Percentiles rank a stretch among this genome's conserved stretches.
Conservation (phyloP, 2,113 vertebrate species). For the Petaurus breviceps region DNA sequence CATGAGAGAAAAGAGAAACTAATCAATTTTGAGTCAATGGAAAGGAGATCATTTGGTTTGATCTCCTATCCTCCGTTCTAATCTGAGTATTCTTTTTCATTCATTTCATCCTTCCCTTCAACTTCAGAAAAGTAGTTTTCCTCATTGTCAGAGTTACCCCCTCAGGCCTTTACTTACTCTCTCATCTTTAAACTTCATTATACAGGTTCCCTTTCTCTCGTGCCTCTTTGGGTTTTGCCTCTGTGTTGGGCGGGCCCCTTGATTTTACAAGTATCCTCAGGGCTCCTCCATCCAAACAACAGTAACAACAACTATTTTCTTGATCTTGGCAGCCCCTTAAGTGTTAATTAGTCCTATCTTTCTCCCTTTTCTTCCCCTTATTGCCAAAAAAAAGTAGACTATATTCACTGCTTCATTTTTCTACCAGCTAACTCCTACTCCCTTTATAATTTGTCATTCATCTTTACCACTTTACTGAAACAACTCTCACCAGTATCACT, state of each 20-base stretch:
- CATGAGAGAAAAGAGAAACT: neutral
- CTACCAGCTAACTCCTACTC: neutral
- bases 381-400: neutral
- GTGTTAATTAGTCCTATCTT: neutral
- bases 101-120: neutral
- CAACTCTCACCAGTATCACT: neutral
- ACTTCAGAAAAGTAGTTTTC: neutral
- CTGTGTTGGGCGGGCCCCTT: neutral
- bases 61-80: neutral
- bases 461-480: neutral
- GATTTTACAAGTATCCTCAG: neutral
- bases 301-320: neutral
- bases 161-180: neutral
- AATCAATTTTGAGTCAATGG: neutral
- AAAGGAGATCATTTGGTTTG: neutral
- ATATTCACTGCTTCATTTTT: neutral
- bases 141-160: neutral
- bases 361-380: neutral
- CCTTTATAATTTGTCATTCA: neutral
- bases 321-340: neutral
- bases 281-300: neutral
- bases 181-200: neutral
- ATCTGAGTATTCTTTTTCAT: neutral
- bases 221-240: neutral
- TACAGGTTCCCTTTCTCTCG: neutral